Conservation (phyloP, 2,888 invertebrate species). For the Drosophila macrospina region DNA sequence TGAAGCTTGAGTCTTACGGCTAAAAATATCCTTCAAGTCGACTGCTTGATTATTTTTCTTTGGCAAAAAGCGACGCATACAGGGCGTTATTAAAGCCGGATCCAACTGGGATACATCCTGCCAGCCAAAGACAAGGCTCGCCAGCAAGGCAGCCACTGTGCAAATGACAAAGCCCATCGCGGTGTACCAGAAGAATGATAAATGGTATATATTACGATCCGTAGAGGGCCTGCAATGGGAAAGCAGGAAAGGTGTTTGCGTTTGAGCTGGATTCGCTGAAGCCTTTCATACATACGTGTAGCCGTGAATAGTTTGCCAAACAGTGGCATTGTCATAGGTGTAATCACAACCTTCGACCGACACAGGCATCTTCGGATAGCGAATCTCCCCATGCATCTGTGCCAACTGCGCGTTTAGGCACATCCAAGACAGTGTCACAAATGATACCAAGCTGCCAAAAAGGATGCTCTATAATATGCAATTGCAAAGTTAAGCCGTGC, state of each 20-base stretch:
- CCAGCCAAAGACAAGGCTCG: constrained; percentile 87
- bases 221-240: constrained; percentile 63
- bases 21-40: constrained; percentile 64
- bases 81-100: constrained; percentile 88
- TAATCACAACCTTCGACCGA: constrained; percentile 86
- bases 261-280: not conserved
- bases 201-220: constrained; percentile 86
- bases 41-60: constrained; percentile 58
- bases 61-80: constrained; percentile 87
- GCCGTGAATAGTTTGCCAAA: constrained; percentile 60
- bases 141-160: constrained; percentile 87
- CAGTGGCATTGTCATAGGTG: constrained; percentile 76
- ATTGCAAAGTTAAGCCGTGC: not conserved
- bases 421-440: constrained; percentile 89
- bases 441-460: constrained; percentile 88
- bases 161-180: constrained; percentile 88
- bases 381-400: constrained; percentile 88
- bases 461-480: constrained; percentile 88
- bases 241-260: not conserved
- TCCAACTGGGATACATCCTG: constrained; percentile 87
- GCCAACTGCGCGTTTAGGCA: constrained; percentile 90
- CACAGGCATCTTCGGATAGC: constrained; percentile 87
- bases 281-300: constrained; percentile 67
- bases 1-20: constrained; percentile 24
- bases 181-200: constrained; percentile 91